These are phyloP conservation scores for Leptothorax acervorum DNA, from an alignment of 2,888 invertebrate genomes.

Conservation along the genomic window DNA sequence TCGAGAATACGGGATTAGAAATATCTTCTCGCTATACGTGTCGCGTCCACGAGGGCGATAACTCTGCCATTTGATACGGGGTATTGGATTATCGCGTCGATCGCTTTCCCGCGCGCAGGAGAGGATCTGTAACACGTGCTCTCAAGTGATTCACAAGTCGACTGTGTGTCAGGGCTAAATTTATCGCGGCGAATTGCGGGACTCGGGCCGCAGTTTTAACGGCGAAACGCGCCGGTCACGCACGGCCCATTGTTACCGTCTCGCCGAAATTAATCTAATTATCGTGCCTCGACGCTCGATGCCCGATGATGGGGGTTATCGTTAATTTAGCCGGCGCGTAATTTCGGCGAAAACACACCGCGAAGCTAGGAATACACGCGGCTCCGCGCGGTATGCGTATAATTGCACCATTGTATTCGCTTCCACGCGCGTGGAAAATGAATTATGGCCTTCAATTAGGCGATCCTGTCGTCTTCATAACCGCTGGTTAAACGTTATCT, in stretches of 20 bases:
- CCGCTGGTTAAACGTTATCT: slow-evolving; percentile 21
- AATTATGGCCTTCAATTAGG: slow-evolving; percentile 39
- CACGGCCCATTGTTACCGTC: slow-evolving; percentile 17
- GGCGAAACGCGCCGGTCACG: slow-evolving; percentile 12
- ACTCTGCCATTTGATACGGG: slow-evolving; percentile 37
- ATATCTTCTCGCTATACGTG: not conserved
- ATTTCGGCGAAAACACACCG: slow-evolving; percentile 14
- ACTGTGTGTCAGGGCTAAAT: slow-evolving; percentile 24
- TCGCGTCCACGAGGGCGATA: slow-evolving; percentile 7
- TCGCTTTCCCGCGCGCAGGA: not conserved
- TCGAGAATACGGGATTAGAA: not conserved
- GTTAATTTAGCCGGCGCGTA: slow-evolving; percentile 14
- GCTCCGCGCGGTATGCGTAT: slow-evolving; percentile 22
- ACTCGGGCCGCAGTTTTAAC: slow-evolving; percentile 12
- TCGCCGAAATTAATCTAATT: slow-evolving; percentile 31
- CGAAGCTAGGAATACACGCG: slow-evolving; percentile 4
- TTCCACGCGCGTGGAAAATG: slow-evolving; percentile 44
- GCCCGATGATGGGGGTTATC: slow-evolving; percentile 31
- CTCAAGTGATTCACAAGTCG: slow-evolving; percentile 25
- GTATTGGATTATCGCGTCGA: slow-evolving; percentile 29
- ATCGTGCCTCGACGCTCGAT: not conserved
- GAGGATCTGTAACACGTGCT: slow-evolving; percentile 27
- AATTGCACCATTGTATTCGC: slow-evolving; percentile 44
- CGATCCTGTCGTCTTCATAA: slow-evolving; percentile 27
- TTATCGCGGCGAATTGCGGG: slow-evolving; percentile 24